A percentile compares a stretch with the other conserved stretches of the same genome.
Conservation (phyloP, 1,140 invertebrate genomes). For the Pissodes strobi region DNA sequence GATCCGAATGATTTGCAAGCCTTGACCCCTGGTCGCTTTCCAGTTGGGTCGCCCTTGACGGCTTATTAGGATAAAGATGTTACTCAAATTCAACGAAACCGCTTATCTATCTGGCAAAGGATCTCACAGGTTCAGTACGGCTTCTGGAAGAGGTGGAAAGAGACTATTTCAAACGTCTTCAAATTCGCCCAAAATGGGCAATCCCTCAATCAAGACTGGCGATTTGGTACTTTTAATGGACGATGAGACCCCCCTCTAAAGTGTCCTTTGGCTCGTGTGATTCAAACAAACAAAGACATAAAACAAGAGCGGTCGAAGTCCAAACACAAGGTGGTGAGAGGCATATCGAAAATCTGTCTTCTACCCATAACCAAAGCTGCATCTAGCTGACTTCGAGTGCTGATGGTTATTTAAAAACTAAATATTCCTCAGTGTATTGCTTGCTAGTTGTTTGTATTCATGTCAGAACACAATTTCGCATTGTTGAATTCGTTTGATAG, state of each 20-base stretch:
- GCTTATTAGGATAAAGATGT: constrained; percentile 36
- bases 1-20: constrained; percentile 39
- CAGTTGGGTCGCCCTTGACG: constrained; percentile 47
- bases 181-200: constrained; percentile 14
- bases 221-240: constrained; percentile 49
- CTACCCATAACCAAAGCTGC: too few relatives aligned
- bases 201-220: not conserved
- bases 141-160: constrained; percentile 43
- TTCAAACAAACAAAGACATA: too few relatives aligned
- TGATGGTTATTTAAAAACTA: too few relatives aligned
- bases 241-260: constrained; percentile 45
- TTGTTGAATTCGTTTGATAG: too few relatives aligned
- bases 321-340: too few relatives aligned
- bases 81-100: constrained; percentile 25
- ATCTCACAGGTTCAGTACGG: constrained; percentile 26
- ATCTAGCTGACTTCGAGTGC: too few relatives aligned
- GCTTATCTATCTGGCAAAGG: constrained; percentile 7
- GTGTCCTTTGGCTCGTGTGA: constrained; percentile 46
- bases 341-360: too few relatives aligned
- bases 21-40: constrained; percentile 53
- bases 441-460: too few relatives aligned
- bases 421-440: too few relatives aligned
- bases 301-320: too few relatives aligned
- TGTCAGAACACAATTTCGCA: too few relatives aligned
- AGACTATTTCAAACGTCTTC: constrained; percentile 36